Base-by-base conservation (phyloP, 2,113 vertebrate species). In the Megalops atlanticus region DNA sequence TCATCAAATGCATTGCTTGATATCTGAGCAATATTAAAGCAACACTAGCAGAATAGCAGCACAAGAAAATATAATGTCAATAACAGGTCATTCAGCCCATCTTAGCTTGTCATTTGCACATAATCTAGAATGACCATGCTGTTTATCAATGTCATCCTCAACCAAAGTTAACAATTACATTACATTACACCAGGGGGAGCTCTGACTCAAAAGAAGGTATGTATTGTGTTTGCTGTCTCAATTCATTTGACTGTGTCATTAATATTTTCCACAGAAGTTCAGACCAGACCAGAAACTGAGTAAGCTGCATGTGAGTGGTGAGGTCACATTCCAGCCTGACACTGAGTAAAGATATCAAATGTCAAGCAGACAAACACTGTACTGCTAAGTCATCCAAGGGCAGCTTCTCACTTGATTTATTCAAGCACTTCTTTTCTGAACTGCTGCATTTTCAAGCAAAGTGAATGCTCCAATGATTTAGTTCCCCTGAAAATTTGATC, bases 191-290 rank as follows among this genome's bases (percentile, higher is more conserved):
- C 21, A 74, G 40, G 39, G 72, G 40, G 54, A 70, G 45, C 69
- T 69, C 41, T 1, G 36, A 27, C 77, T n/a, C 58, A 21, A 79
- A 43, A 21, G 2, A 18, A 49, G 18, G n/a, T 7, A 52, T 27
- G 24, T 18, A 27, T 12, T 49, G 74, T 0, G 27, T 0, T 10
- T 15, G 21, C 4, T 24, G 18, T 6, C 10, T 45, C 39, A 43
- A 41, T 12, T 64, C 21, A 11, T 35, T 43, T 72, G 18, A 54
- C 41, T 14, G 8, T 38, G 40, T 10, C 64, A 71, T 36, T 52
- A 73, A 72, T 27, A 47, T 69, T 80, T 73, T 73, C 78, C 78
- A 72, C 41, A 80, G 43, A 11, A 6, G 35, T 18, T 72, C 14
- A 49, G 33, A 80, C 38, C 16, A 45, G 47, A 73, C 11, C 21